Evolutionary conservation across 1,140 invertebrate species (phyloP).

Genomic region (Drosophila lowei): DNA sequence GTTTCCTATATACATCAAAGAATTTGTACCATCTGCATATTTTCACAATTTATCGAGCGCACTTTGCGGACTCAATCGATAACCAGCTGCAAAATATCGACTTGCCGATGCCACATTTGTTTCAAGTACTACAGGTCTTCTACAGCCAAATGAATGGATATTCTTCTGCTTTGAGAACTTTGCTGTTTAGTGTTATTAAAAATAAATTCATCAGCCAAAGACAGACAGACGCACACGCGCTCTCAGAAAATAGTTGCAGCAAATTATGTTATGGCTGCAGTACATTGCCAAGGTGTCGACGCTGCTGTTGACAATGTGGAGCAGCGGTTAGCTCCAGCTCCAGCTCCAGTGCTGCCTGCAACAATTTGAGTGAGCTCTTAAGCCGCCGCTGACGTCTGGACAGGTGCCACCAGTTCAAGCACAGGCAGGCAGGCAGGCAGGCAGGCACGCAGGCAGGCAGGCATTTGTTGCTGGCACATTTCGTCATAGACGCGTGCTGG

Average conservation of each 20-base stretch:
- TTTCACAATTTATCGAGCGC: too few species aligned
- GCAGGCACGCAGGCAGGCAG: constrained; percentile 8
- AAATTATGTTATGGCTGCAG: constrained; percentile 61
- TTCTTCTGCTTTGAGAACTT: not conserved
- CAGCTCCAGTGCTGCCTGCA: not conserved
- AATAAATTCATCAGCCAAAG: constrained; percentile 52
- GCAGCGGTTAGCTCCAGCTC: constrained; percentile 10
- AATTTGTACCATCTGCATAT: too few species aligned
- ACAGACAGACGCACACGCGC: constrained; percentile 22
- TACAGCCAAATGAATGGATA: too few species aligned
- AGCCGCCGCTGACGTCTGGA: constrained; percentile 64
- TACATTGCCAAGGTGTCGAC: constrained; percentile 54
- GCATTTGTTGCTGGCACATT: constrained; percentile 46
- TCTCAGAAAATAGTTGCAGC: constrained; percentile 49
- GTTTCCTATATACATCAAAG: too few species aligned
- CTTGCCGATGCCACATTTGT: too few species aligned
- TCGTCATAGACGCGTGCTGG: constrained; percentile 66
- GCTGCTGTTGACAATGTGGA: constrained; percentile 56
- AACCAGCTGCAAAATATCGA: too few species aligned
- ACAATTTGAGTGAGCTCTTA: constrained; percentile 55
- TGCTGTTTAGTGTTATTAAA: constrained; percentile 51
- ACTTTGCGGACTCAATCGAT: too few species aligned
- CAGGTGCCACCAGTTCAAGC: constrained; percentile 51
- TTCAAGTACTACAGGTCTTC: too few species aligned
- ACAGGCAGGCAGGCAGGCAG: constrained; percentile 3